phyloP scores from a whole-genome alignment of 1,140 invertebrate genomes.

The Bombus waltoni region DNA sequence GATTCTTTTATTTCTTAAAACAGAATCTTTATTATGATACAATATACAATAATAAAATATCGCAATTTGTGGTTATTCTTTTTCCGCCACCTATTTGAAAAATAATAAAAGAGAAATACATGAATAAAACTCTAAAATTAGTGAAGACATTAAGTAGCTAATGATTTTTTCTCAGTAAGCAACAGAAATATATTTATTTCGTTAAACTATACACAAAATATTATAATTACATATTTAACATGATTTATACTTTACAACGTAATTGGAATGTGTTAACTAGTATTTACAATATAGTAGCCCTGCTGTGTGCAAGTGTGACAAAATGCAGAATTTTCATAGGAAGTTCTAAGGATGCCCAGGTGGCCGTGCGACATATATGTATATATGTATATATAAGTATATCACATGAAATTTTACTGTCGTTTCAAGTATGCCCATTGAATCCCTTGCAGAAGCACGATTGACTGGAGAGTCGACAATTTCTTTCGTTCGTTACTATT shows the following conservation, averaged over 20 bases:
- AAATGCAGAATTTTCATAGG: slow-evolving; percentile 75
- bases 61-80: slow-evolving; percentile 73
- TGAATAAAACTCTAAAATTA: slow-evolving; percentile 74
- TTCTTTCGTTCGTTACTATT: slow-evolving; percentile 52
- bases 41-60: slow-evolving; percentile 79
- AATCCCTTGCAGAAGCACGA: slow-evolving; percentile 81
- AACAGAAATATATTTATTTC: slow-evolving; percentile 82
- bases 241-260: slow-evolving; percentile 80
- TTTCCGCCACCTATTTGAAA: slow-evolving; percentile 77
- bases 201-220: slow-evolving; percentile 82
- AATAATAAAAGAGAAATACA: slow-evolving; percentile 66
- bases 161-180: slow-evolving; percentile 78
- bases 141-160: slow-evolving; percentile 80
- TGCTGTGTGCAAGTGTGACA: slow-evolving; percentile 81
- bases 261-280: slow-evolving; percentile 83
- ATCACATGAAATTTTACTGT: slow-evolving; percentile 79
- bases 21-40: slow-evolving; percentile 76
- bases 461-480: slow-evolving; percentile 68
- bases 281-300: slow-evolving; percentile 81
- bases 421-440: slow-evolving; percentile 81
- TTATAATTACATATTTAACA: slow-evolving; percentile 83
- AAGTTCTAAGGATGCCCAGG: slow-evolving; percentile 76
- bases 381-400: slow-evolving; percentile 70
- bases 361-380: slow-evolving; percentile 67
- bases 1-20: slow-evolving; percentile 75